phyloP scores from a whole-genome alignment of 1,140 invertebrate species.

The Tyrophagus putrescentiae region DNA sequence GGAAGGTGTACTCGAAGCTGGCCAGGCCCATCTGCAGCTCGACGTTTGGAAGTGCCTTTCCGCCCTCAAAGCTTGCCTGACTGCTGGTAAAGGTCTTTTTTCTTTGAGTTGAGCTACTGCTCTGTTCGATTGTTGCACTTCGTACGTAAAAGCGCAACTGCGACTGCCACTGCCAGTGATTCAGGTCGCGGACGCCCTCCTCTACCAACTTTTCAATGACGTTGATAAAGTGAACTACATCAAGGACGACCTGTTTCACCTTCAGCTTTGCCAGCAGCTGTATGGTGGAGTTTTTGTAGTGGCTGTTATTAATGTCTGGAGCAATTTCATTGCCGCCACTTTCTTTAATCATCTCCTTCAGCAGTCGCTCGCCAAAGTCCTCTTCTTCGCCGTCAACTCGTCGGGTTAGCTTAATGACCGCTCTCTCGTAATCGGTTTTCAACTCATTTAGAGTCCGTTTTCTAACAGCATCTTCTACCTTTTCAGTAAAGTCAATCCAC shows the following conservation, averaged over 20 bases:
- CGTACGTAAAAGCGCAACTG: conserved; percentile 58
- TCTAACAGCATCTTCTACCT: conserved; percentile 61
- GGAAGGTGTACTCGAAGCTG: conserved; percentile 86
- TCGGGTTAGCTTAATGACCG: conserved; percentile 3
- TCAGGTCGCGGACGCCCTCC: conserved; percentile 44
- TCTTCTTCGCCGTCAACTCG: conserved; percentile 22
- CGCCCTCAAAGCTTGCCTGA: too few relatives aligned
- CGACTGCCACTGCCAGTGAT: conserved; percentile 85
- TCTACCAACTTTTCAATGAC: conserved; percentile 61
- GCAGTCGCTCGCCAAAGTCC: neutral
- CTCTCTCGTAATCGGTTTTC: conserved; percentile 25
- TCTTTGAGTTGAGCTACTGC: too few relatives aligned
- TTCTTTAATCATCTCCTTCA: neutral
- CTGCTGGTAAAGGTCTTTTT: too few relatives aligned
- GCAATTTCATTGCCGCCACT: neutral
- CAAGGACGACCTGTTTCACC: conserved; percentile 67
- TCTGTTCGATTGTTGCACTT: conserved; percentile 42
- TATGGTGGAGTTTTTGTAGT: conserved; percentile 23
- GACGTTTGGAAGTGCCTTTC: conserved; percentile 21
- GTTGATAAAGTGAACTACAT: conserved; percentile 75
- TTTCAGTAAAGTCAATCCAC: conserved; percentile 59
- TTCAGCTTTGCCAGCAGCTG: conserved; percentile 45
- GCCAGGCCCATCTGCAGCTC: conserved; percentile 59
- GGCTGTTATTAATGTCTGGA: neutral
- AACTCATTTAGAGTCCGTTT: conserved; percentile 41